These are phyloP conservation scores for Tethea ocularis DNA, from an alignment of 2,888 invertebrate species.

Conservation along the genomic window DNA sequence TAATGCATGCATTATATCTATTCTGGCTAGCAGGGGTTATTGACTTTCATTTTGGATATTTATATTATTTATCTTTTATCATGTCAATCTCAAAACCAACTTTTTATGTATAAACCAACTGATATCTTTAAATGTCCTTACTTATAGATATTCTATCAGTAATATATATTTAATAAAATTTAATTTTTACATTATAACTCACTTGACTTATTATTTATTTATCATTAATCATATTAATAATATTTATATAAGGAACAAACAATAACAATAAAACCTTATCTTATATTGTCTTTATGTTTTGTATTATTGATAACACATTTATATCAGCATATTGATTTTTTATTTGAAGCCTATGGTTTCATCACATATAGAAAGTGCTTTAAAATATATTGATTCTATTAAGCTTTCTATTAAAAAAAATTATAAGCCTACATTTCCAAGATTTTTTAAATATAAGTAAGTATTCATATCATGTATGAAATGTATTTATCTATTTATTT, in stretches of 20 bases:
- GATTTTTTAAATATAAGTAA: no score
- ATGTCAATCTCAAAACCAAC: background rate
- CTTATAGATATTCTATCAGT: no score
- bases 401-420: background rate
- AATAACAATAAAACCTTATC: constrained; percentile 10
- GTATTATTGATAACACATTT: background rate
- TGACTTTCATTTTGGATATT: background rate
- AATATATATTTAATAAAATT: no score
- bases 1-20: background rate
- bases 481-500: no score
- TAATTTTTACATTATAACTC: no score
- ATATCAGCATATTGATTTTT: background rate
- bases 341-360: background rate
- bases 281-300: background rate
- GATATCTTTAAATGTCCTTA: background rate
- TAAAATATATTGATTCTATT: background rate
- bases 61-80: background rate
- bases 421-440: no score
- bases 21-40: background rate
- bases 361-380: background rate
- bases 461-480: no score
- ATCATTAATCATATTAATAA: no score
- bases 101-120: background rate
- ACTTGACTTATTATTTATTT: background rate
- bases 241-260: background rate